Percentiles rank a stretch among this genome's conserved stretches.
Conservation (phyloP, 2,888 invertebrate species). For the Lordiphosa andalusiaca region DNA sequence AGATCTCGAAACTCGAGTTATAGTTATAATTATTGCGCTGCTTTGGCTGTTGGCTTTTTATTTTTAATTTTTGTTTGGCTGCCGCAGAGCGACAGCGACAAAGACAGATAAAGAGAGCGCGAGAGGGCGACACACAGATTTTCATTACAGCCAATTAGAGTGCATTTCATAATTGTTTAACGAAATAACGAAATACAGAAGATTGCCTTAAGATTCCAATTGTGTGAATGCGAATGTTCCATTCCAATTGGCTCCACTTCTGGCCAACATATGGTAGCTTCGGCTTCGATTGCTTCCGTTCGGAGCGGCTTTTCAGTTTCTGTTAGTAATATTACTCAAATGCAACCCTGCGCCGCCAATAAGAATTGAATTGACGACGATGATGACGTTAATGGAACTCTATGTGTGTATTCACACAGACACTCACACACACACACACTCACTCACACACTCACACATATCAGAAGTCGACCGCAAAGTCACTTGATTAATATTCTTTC, state of each 20-base stretch:
- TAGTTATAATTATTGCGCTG: slow-evolving; percentile 72
- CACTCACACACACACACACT: slow-evolving; percentile 32
- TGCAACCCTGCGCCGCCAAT: slow-evolving; percentile 70
- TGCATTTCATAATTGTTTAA: slow-evolving; percentile 78
- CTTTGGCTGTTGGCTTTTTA: slow-evolving; percentile 54
- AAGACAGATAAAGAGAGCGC: slow-evolving; percentile 14
- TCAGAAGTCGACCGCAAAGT: slow-evolving; percentile 65
- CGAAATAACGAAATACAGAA: slow-evolving; percentile 42
- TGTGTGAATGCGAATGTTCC: slow-evolving; percentile 6
- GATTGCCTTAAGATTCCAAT: slow-evolving; percentile 16
- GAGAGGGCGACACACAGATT: slow-evolving; percentile 46
- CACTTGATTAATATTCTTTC: slow-evolving; percentile 65
- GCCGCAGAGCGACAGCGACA: slow-evolving; percentile 17
- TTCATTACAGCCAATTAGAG: slow-evolving; percentile 76
- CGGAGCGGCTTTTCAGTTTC: slow-evolving; percentile 7
- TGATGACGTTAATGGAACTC: slow-evolving; percentile 78
- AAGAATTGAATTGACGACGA: slow-evolving; percentile 78
- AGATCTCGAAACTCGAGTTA: slow-evolving; percentile 63
- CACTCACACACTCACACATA: slow-evolving; percentile 24
- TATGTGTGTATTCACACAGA: slow-evolving; percentile 53
- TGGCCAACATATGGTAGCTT: slow-evolving; percentile 47
- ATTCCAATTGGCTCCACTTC: slow-evolving; percentile 19
- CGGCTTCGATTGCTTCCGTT: slow-evolving; percentile 1
- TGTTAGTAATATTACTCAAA: slow-evolving; percentile 57
- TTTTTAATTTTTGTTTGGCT: slow-evolving; percentile 72